Evolutionary conservation across 2,113 vertebrate genomes (phyloP), one percentile per base, ranked within the genome.

Genomic region (Phyllostomus hastatus): DNA sequence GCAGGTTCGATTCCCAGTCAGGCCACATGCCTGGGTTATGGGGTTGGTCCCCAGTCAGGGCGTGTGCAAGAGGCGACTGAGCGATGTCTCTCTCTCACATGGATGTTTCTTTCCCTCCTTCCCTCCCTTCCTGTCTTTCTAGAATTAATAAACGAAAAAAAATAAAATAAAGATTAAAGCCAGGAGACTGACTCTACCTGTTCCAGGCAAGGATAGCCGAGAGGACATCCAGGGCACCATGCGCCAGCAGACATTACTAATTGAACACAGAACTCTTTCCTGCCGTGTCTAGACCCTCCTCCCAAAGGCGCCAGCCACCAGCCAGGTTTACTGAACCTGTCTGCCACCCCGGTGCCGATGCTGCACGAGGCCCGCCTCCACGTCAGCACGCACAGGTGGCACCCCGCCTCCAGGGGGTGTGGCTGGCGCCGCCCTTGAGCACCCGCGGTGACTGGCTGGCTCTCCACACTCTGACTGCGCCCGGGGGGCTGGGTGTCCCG

Each of bases 341-440:
- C 8, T 2, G 15, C 69, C 14, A 1, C 10, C 43, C 43, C 73
- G 2, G 5, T 0, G 26, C 20, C 20, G 57, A 26, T 0, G 7
- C 26, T 0, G 4, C 0, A 0, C 4, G 31, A 66, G 50, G 33
- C 3, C 22, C 31, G 16, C 15, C 14, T 0, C 1, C 1, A 59
- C 9, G 0, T 7, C 38, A 0, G 16, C 6, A 11, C 10, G 1
- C 31, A 16, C 17, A 2, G 69, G 16, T 7, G 83, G 67, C 46
- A 50, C 59, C 48, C 7, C 1, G 31, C 59, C 43, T 16, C 22
- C 4, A 0, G 43, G 2, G 7, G 0, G 26, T 4, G 24, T 33
- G 38, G 43, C 22, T 28, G 38, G 38, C 48, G 3, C 12, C 0
- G 0, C 73, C 52, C 19, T 28, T 24, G 0, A 31, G 72, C 0